These are phyloP conservation scores for Scyliorhinus canicula DNA, from an alignment of 2,797 vertebrate genomes.

Conservation along the genomic window DNA sequence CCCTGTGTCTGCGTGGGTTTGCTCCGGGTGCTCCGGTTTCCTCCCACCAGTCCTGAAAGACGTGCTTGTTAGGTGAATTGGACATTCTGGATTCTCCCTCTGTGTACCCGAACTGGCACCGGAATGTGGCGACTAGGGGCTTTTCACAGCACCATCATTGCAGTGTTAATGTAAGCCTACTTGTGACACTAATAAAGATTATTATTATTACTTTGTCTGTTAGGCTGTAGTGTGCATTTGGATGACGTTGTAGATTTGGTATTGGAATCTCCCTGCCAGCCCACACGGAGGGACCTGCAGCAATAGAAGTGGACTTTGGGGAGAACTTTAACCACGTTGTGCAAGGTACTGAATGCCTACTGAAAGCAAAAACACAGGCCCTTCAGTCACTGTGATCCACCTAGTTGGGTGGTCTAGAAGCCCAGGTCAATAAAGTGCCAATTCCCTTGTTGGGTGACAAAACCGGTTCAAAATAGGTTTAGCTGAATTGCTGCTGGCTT, in stretches of 20 bases:
- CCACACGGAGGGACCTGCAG: not conserved
- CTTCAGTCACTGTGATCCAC: not conserved
- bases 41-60: no score
- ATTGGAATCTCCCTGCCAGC: not conserved
- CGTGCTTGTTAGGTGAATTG: no score
- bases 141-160: no score
- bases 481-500: not conserved
- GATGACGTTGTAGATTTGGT: not conserved
- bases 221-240: not conserved
- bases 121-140: no score
- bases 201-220: no score
- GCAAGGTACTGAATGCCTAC: not conserved
- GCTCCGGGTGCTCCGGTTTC: no score
- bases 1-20: no score
- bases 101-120: no score
- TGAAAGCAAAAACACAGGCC: fast-evolving
- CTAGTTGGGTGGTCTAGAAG: not conserved
- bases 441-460: not conserved
- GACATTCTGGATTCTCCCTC: no score
- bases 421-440: not conserved
- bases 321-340: not conserved
- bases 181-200: no score
- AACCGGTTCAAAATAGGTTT: not conserved
- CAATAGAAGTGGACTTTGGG: not conserved
- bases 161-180: no score